Base-by-base conservation (phyloP, 2,113 vertebrate species). In the Anser cygnoides region DNA sequence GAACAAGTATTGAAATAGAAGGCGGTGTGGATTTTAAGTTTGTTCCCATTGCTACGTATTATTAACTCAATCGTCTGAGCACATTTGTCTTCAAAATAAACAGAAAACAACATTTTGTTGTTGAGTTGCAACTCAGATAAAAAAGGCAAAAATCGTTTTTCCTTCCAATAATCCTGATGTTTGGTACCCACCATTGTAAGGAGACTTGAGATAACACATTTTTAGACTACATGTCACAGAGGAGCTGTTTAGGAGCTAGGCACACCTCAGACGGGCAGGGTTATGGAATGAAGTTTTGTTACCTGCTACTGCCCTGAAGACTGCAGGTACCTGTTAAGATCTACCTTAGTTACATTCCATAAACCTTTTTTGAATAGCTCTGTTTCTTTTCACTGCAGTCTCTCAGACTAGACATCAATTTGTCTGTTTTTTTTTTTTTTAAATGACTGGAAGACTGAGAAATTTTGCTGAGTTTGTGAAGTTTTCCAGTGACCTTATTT, bases 391-490 rank as follows among this genome's bases (percentile, higher is more conserved):
- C 72, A 71, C 12, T 61, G 50, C 50, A 58, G 28, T 83, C 62
- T 89, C 37, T 43, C 25, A 55, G 29, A 68, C 28, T 43, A 71
- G 43, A 35, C 52, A 88, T 86, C 29, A 89, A 2, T 81, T 84
- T 13, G 71, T 87, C 29, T 79, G 5, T 6, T 57, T 81, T 20
- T 20, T 46, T 49, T 11, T 11, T 44, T 78, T n/a, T 21, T 52
- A 19, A 63, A 81, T 75, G 80, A 29, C 31, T 86, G 44, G 19
- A 83, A 88, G 79, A 28, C 26, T 50, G 59, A 87, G 58, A 52
- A 79, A 66, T 95, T 90, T 85, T 96, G 84, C 86, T 94, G 80
- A 87, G 74, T 82, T 26, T 23, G n/a, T 87, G 31, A 90, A 94
- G 75, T 92, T 61, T 93, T 96, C 93, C 80, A 84, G 28, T 89